Conservation (phyloP, 35 echinoderm and acorn worm genomes). For the Lytechinus pictus region DNA sequence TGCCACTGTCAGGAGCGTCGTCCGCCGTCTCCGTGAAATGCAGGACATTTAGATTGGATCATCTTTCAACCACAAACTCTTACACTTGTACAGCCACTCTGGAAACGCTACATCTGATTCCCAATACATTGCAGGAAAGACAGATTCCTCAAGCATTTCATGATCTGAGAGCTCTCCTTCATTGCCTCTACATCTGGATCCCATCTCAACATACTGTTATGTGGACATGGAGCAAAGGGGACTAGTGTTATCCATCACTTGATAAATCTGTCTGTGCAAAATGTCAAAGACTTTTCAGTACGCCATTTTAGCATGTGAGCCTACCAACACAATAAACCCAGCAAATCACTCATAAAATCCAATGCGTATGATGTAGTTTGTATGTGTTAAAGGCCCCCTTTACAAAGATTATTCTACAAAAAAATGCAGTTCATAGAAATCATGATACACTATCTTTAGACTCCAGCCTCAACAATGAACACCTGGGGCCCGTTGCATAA, state of each 20-base stretch:
- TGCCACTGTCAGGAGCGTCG: conserved; percentile 87
- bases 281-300: neutral
- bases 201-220: neutral
- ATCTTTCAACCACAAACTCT: neutral
- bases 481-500: no score
- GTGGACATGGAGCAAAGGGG: neutral
- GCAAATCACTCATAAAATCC: neutral
- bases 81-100: neutral
- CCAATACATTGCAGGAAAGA: neutral
- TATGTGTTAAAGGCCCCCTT: neutral
- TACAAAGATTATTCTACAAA: no score
- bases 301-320: conserved; percentile 1
- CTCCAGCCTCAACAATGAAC: no score
- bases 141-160: neutral
- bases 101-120: neutral
- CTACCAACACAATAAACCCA: conserved; percentile 34
- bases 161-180: neutral
- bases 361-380: neutral
- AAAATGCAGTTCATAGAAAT: no score
- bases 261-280: neutral
- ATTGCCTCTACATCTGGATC: neutral
- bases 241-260: neutral
- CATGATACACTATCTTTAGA: no score
- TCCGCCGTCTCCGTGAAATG: conserved; percentile 92
- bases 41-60: conserved; percentile 77